phyloP scores from a whole-genome alignment of 2,888 invertebrate species.

The Embidobia sp. region DNA sequence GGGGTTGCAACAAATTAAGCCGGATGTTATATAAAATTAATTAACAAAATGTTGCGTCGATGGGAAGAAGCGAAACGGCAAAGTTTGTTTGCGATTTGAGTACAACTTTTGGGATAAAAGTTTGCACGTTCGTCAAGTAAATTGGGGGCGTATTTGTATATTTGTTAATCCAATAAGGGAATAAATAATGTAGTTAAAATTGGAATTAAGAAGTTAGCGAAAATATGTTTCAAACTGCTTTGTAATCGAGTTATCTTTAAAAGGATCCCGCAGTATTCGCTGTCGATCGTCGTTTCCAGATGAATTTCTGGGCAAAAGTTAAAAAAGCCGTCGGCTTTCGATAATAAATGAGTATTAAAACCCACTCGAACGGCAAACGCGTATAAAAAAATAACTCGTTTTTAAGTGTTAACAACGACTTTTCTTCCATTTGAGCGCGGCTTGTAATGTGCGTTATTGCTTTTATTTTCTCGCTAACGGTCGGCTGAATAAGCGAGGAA shows the following conservation, averaged over 20 bases:
- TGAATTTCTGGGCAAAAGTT: constrained; percentile 39
- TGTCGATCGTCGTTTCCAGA: constrained; percentile 33
- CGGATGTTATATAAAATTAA: neutral
- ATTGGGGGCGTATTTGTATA: constrained; percentile 32
- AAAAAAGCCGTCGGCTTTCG: constrained; percentile 26
- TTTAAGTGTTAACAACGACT: constrained; percentile 21
- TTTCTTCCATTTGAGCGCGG: constrained; percentile 9
- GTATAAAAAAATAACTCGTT: constrained; percentile 15
- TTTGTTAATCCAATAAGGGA: constrained; percentile 40
- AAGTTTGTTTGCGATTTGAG: constrained; percentile 11
- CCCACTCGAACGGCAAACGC: constrained; percentile 17
- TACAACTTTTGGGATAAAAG: constrained; percentile 15
- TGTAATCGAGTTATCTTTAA: constrained; percentile 42
- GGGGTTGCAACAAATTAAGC: too few relatives aligned
- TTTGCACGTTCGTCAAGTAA: constrained; percentile 27
- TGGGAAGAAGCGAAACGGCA: neutral
- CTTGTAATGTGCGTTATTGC: constrained; percentile 32
- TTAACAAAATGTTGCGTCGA: neutral
- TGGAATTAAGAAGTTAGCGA: constrained; percentile 41
- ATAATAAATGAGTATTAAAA: constrained; percentile 40
- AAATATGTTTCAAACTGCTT: constrained; percentile 51
- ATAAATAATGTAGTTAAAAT: constrained; percentile 50
- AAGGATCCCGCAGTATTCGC: constrained; percentile 19
- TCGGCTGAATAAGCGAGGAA: constrained; percentile 7
- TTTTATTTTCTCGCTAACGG: constrained; percentile 12